phyloP scores from a whole-genome alignment of 1,140 invertebrate genomes.

The Lordiphosa mommai region DNA sequence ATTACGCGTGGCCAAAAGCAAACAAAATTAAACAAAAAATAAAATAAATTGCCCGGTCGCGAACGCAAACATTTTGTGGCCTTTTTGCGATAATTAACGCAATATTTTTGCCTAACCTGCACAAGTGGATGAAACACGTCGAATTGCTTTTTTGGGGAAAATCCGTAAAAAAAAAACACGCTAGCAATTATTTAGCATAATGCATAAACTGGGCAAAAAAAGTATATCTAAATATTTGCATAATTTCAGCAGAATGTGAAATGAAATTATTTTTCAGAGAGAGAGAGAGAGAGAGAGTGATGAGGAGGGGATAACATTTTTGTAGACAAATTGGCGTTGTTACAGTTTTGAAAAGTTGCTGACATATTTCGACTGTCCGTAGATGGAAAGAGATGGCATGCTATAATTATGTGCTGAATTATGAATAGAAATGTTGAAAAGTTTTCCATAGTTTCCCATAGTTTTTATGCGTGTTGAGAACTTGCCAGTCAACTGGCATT shows the following conservation, averaged over 20 bases:
- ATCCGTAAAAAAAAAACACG: slow-evolving; percentile 27
- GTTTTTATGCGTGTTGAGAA: slow-evolving; percentile 48
- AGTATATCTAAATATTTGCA: slow-evolving; percentile 63
- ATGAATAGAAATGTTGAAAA: slow-evolving; percentile 73
- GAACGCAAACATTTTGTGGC: slow-evolving; percentile 34
- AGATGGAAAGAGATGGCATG: slow-evolving; percentile 27
- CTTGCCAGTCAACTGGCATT: slow-evolving; percentile 51
- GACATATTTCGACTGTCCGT: slow-evolving; percentile 55
- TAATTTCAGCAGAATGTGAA: slow-evolving; percentile 64
- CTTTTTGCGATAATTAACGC: slow-evolving; percentile 61
- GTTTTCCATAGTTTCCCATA: slow-evolving; percentile 38
- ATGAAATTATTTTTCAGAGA: slow-evolving; percentile 55
- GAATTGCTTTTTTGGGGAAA: slow-evolving; percentile 6
- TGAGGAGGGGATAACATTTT: slow-evolving; percentile 40
- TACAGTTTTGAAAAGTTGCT: slow-evolving; percentile 69
- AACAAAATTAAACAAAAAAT: slow-evolving; percentile 46
- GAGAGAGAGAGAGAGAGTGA: background rate
- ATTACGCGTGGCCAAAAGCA: slow-evolving; percentile 59
- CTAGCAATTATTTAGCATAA: slow-evolving; percentile 66
- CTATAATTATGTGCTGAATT: slow-evolving; percentile 74
- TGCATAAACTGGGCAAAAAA: slow-evolving; percentile 56
- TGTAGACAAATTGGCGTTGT: slow-evolving; percentile 65
- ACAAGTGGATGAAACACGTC: slow-evolving; percentile 34
- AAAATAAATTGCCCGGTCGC: slow-evolving; percentile 44
- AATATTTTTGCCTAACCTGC: slow-evolving; percentile 62